A percentile compares a stretch with the other conserved stretches of the same genome.
Evolutionary conservation across 2,113 vertebrate species (phyloP).

Genomic region (Clarias gariepinus): DNA sequence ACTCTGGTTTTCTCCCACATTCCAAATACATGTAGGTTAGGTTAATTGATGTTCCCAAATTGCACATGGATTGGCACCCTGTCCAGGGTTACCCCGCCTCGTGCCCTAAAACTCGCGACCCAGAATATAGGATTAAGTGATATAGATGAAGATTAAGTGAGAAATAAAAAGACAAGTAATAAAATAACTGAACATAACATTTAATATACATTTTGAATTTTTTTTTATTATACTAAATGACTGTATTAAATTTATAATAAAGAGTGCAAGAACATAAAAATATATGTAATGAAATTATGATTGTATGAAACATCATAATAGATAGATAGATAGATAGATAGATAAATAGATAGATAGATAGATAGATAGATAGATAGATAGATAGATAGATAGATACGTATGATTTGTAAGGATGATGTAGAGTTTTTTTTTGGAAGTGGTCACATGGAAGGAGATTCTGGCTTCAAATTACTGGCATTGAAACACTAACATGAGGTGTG

Average conservation of each 20-base stretch:
- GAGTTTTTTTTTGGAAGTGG: conserved; percentile 47
- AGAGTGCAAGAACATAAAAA: neutral
- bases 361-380: neutral
- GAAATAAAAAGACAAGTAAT: neutral
- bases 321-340: conserved; percentile 2
- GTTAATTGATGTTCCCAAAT: too few species aligned
- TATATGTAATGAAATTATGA: neutral
- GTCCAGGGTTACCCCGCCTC: too few species aligned
- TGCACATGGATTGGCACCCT: too few species aligned
- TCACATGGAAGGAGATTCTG: conserved; percentile 45
- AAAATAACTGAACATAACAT: neutral
- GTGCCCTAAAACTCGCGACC: too few species aligned
- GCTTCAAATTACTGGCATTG: conserved; percentile 52
- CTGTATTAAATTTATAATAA: neutral
- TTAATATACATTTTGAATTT: neutral
- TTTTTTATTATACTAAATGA: neutral
- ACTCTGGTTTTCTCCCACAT: too few species aligned
- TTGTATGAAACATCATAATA: neutral
- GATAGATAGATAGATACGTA: neutral
- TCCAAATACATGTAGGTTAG: too few species aligned
- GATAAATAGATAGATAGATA: neutral
- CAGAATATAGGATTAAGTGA: too few species aligned
- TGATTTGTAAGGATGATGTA: conserved; percentile 20
- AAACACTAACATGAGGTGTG: conserved; percentile 68
- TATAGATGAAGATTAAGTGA: too few species aligned